Evolutionary conservation across 2,797 vertebrate genomes (phyloP).

Genomic region (Enteromius unitaeniatus): DNA sequence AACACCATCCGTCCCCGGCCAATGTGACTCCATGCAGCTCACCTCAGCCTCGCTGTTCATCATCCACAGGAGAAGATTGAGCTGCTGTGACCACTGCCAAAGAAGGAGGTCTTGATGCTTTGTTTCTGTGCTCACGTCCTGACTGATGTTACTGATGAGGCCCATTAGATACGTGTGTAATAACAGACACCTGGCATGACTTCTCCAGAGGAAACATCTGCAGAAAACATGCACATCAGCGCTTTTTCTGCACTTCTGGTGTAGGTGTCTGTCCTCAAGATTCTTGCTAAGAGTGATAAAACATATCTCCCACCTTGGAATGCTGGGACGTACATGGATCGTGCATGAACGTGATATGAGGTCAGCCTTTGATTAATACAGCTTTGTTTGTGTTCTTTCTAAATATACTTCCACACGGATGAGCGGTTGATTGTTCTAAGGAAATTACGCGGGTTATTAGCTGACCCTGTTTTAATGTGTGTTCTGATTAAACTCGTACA

Average conservation of each 20-base stretch:
- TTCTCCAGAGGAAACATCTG: slow-evolving; percentile 55
- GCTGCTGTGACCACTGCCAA: slow-evolving; percentile 1
- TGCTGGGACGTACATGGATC: neutral
- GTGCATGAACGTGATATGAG: neutral
- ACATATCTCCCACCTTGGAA: neutral
- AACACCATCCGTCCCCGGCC: slow-evolving; percentile 30
- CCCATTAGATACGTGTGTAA: slow-evolving; percentile 19
- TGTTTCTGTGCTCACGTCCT: slow-evolving; percentile 19
- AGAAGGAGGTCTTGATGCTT: slow-evolving; percentile 18
- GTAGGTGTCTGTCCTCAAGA: slow-evolving; percentile 22
- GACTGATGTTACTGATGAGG: slow-evolving; percentile 20
- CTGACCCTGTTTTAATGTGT: slow-evolving; percentile 17
- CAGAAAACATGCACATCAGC: slow-evolving; percentile 15
- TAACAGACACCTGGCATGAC: slow-evolving; percentile 40
- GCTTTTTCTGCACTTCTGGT: slow-evolving; percentile 24
- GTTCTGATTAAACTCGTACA: neutral
- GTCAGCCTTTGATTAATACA: neutral
- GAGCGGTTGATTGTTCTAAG: slow-evolving; percentile 28
- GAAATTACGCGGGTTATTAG: slow-evolving; percentile 17
- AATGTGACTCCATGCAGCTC: neutral
- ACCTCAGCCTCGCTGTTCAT: neutral
- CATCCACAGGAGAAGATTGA: neutral
- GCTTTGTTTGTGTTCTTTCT: slow-evolving; percentile 34
- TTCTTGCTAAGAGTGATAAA: slow-evolving; percentile 4
- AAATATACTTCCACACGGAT: slow-evolving; percentile 24